phyloP scores from a whole-genome alignment of 2,888 invertebrate species.

The Agonopterix heracliana region DNA sequence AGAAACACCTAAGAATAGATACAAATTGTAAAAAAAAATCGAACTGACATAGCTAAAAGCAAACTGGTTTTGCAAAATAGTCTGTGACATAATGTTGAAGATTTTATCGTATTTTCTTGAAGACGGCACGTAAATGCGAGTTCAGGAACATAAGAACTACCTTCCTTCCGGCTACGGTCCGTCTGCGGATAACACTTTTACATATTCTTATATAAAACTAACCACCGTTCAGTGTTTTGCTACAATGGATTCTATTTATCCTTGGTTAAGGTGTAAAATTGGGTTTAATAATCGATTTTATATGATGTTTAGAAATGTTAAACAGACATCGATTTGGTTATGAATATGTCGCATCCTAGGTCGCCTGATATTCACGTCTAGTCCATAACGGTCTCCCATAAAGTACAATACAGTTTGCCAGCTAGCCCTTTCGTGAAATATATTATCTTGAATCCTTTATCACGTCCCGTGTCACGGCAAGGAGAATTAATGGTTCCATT shows the following conservation, averaged over 20 bases:
- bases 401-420: neutral
- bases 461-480: constrained; percentile 34
- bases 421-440: constrained; percentile 10
- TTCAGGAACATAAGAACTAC: constrained; percentile 40
- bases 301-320: neutral
- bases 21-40: too few species aligned
- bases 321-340: neutral
- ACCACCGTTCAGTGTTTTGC: too few species aligned
- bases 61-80: neutral
- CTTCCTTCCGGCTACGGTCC: constrained; percentile 33
- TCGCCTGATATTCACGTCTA: neutral
- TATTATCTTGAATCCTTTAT: constrained; percentile 18
- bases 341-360: neutral
- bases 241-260: too few species aligned
- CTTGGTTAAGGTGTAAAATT: too few species aligned
- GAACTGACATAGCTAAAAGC: too few species aligned
- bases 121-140: neutral
- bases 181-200: constrained; percentile 3
- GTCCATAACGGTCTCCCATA: too few species aligned
- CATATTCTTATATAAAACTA: neutral
- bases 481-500: constrained; percentile 50
- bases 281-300: too few species aligned
- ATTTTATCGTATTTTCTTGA: neutral
- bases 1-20: too few species aligned
- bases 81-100: neutral